Conservation (phyloP, 2,797 vertebrate species). For the Leptoclinus maculatus region DNA sequence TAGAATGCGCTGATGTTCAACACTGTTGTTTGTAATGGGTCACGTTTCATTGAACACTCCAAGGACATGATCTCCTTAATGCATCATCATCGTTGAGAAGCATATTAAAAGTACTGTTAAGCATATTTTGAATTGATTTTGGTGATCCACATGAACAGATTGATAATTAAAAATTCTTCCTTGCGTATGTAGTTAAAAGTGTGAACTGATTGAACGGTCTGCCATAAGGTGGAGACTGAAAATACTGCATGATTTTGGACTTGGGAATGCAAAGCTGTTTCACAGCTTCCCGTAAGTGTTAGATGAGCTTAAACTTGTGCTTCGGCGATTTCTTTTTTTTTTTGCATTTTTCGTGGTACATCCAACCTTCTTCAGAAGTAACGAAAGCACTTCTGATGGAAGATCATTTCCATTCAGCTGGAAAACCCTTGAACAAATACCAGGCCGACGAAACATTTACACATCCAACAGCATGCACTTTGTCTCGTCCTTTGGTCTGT, state of each 20-base stretch:
- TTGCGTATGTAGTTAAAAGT: neutral
- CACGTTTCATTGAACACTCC: slow-evolving; percentile 21
- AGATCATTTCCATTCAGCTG: neutral
- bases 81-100: neutral
- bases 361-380: neutral
- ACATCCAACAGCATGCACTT: neutral
- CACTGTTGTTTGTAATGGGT: slow-evolving; percentile 17
- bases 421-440: neutral
- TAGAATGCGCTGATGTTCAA: slow-evolving; percentile 15
- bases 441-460: neutral
- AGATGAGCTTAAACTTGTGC: neutral
- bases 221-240: neutral
- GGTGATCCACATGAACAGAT: neutral
- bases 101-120: slow-evolving; percentile 10
- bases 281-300: neutral
- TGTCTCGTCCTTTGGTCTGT: neutral
- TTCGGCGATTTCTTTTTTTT: neutral
- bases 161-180: neutral
- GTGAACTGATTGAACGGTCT: neutral
- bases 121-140: neutral
- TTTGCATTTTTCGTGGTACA: neutral
- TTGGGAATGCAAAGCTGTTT: neutral
- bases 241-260: neutral
- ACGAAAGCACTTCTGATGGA: neutral
- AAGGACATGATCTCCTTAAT: neutral